Evolutionary conservation across 2,888 invertebrate species (phyloP), one percentile per base, ranked within the genome.

Genomic region (Endomychus coccineus): DNA sequence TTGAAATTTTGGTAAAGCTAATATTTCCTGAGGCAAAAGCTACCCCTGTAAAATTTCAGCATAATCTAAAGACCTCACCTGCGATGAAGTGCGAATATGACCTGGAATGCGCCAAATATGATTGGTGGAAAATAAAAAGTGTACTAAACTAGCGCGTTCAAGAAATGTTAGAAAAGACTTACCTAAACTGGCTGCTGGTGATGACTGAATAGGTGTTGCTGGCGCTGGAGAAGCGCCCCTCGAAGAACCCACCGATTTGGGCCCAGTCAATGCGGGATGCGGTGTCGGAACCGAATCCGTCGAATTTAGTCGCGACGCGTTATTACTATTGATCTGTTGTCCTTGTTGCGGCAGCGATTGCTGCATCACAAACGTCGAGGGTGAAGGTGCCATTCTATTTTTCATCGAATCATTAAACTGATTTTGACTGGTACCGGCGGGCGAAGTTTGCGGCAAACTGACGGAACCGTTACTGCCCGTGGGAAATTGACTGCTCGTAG

Each of bases 331-430:
- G 45, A 60, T 64, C 59, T 36, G 41, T 58, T 56, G 44, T 30
- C 45, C 57, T 36, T 58, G 62, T 49, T 66, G 60, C 14, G 55
- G 54, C 27, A 56, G 57, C 30, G 50, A 55, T 37, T 52, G 52
- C 36, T 59, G 61, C 21, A 56, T 43, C 11, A 29, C 32, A 47
- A 50, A 15, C 39, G 45, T 9, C 11, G 62, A 62, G 11, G 64
- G 65, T n/a, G 65, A 65, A 10, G 66, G 62, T 6, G 65, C 67
- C 45, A 76, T 57, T 43, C 77, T 39, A 38, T 44, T 74, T 62
- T 82, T 73, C 65, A 73, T 72, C 52, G 74, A 65, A 44, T 78
- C 77, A 32, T 71, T 73, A 42, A 76, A 71, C 56, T 71, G 72
- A 61, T 58, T 58, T 31, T 55, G 53, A 74, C 59, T 70, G 69